Evolutionary conservation across 2,888 invertebrate genomes (phyloP), one percentile per base, ranked within the genome.

Genomic region (Hydrotaea diabolus): DNA sequence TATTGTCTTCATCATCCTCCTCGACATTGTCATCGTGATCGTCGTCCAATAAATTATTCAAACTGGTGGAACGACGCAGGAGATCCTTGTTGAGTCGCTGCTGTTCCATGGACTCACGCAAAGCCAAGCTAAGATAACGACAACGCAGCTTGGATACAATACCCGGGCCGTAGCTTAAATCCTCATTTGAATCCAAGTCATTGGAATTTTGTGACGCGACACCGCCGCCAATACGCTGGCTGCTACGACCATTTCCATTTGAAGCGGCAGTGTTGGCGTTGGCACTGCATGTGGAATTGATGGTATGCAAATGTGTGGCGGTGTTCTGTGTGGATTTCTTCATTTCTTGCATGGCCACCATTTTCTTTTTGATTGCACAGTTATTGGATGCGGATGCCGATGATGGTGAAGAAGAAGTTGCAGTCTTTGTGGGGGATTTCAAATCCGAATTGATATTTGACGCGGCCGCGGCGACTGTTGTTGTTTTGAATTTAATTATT

Each of bases 91-190:
- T 95, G 8, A 95, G 95, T 4, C 96, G 94, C 57, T 94, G 94
- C 82, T 94, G 94, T 80, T 92, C 93, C 88, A 94, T 94, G 57
- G 95, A 94, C 88, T 96, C 96, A n/a, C 97, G 94, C 85, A 97
- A 93, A 11, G 97, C 96, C 87, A 97, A 94, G 91, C 96, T 97
- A 86, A 98, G 94, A 92, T 97, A 98, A 90, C 97, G 96, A 90
- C 96, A 96, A 91, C 96, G 95, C 87, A 98, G 94, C 89, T 96
- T 96, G 90, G 96, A 97, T 53, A 98, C 98, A 90, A 98, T 97
- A 80, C 98, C 97, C 74, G 98, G 98, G 0, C 98, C 98, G 93
- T 98, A 97, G 90, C 96, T 95, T 80, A 97, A 93, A 91, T 97
- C 97, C 92, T 97, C 97, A 87, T 94, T 94, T 75, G 94, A 94